These are phyloP conservation scores for Luscinia luscinia DNA, from an alignment of 2,797 vertebrate genomes.

Conservation along the genomic window DNA sequence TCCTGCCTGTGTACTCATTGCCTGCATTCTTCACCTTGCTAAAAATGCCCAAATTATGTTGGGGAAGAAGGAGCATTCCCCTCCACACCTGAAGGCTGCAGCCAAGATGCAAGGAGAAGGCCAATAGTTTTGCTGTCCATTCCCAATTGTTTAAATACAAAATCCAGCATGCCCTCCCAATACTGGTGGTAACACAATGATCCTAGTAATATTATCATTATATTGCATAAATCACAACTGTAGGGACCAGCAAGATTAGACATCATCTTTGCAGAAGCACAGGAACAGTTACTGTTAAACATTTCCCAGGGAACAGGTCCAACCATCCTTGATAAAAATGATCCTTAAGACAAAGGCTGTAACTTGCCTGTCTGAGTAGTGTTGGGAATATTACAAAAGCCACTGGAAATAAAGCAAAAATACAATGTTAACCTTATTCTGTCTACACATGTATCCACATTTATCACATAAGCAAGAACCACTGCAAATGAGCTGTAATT, in stretches of 20 bases:
- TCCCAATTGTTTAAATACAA: not conserved
- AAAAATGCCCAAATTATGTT: not conserved
- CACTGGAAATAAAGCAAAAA: not conserved
- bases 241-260: not conserved
- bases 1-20: not conserved
- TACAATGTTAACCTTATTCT: not conserved
- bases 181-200: not conserved
- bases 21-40: not conserved
- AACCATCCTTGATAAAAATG: not conserved
- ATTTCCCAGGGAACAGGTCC: not conserved
- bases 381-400: not conserved
- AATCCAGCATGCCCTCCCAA: not conserved
- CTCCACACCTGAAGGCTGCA: not conserved
- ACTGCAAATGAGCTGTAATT: not conserved
- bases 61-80: not conserved
- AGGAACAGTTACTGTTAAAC: not conserved
- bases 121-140: not conserved
- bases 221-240: not conserved
- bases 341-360: not conserved
- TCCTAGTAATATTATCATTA: not conserved
- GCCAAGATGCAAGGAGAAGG: not conserved
- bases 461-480: not conserved
- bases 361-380: not conserved
- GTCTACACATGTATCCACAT: not conserved
- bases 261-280: not conserved